A percentile compares a stretch with the other conserved stretches of the same genome.
Evolutionary conservation across 1,140 invertebrate species (phyloP).

Genomic region (Zaprionus vittiger): DNA sequence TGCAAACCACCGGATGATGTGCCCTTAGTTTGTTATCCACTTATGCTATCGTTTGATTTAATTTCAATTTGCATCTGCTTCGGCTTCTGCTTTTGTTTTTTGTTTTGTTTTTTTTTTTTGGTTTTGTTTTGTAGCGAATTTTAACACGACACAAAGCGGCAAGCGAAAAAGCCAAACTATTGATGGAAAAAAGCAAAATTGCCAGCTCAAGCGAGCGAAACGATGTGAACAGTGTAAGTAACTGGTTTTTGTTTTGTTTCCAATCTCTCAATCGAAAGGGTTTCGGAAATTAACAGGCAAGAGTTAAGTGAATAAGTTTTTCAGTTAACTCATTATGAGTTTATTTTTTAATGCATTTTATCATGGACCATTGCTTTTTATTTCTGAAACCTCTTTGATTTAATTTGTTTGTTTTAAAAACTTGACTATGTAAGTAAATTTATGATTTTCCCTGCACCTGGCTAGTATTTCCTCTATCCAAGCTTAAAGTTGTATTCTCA

Average conservation of each 20-base stretch:
- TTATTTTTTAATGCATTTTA: not conserved
- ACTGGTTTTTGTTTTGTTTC: not conserved
- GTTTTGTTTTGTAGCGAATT: slow-evolving; percentile 76
- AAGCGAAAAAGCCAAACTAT: slow-evolving; percentile 94
- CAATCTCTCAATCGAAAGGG: not conserved
- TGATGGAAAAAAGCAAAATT: slow-evolving; percentile 94
- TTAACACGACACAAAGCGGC: slow-evolving; percentile 93
- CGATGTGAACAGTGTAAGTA: slow-evolving; percentile 82
- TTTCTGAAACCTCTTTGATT: not conserved
- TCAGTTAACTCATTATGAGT: not conserved
- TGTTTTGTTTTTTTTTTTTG: slow-evolving; percentile 54
- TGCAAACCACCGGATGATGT: not conserved
- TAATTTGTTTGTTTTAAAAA: not conserved
- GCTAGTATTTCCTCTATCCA: not conserved
- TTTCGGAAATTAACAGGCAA: not conserved
- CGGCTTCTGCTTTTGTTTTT: slow-evolving; percentile 45
- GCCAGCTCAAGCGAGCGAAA: slow-evolving; percentile 86
- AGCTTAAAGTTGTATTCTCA: not conserved
- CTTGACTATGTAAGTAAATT: not conserved
- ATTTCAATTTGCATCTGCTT: slow-evolving; percentile 43
- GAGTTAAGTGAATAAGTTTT: not conserved
- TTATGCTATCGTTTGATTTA: slow-evolving; percentile 41
- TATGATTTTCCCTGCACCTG: not conserved
- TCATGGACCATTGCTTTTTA: not conserved
- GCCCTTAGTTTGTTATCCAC: not conserved